Conservation (phyloP, 2,888 invertebrate genomes). For the Oxytorus armatus region DNA sequence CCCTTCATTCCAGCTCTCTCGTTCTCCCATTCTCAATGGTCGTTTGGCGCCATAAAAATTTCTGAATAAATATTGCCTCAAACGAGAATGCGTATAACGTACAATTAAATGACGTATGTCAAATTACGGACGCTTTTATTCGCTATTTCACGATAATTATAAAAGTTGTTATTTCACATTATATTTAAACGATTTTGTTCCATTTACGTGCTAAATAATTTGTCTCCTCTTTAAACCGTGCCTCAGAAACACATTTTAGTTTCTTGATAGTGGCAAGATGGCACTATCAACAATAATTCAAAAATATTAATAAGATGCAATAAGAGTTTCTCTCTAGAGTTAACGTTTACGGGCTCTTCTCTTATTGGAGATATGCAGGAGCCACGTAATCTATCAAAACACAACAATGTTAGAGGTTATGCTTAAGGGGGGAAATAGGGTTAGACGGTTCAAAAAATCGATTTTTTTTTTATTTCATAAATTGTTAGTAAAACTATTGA, state of each 20-base stretch:
- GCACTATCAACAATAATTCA: no score
- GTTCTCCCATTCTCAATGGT: neutral
- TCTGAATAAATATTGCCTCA: neutral
- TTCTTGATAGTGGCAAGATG: neutral
- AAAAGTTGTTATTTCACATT: neutral
- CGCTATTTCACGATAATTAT: neutral
- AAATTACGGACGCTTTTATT: neutral
- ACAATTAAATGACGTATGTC: neutral
- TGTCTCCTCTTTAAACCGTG: no score
- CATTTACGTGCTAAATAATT: neutral
- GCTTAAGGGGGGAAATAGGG: no score
- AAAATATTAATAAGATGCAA: no score
- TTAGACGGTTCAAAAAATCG: no score
- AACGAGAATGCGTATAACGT: constrained; percentile 6
- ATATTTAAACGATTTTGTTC: neutral
- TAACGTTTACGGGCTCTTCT: no score
- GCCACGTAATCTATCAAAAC: no score
- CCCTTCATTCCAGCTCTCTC: constrained; percentile 5
- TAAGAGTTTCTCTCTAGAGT: no score
- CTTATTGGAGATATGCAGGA: no score
- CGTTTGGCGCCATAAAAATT: neutral
- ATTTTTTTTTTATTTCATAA: no score
- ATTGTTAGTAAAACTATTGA: no score
- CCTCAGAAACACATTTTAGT: neutral
- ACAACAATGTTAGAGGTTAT: no score